These are phyloP conservation scores for Diglossa brunneiventris DNA, from an alignment of 2,113 vertebrate genomes.

Conservation along the genomic window DNA sequence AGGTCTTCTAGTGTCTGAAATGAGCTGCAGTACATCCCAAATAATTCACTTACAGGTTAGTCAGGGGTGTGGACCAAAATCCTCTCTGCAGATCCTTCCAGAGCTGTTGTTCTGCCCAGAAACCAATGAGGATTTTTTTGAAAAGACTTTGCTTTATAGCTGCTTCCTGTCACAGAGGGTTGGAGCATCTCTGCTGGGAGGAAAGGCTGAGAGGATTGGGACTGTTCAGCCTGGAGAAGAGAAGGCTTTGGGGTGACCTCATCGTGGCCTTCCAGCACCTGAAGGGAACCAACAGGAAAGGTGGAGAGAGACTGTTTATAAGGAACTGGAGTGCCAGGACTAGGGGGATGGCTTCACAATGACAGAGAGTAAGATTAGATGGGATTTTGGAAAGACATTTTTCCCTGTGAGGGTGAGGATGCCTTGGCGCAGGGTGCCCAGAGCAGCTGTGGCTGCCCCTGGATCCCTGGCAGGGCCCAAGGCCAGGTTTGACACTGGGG, in stretches of 20 bases:
- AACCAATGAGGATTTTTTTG: not conserved
- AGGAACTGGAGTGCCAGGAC: not conserved
- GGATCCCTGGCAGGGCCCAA: not conserved
- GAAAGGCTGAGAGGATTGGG: not conserved
- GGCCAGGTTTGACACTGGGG: not conserved
- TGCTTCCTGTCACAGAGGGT: not conserved
- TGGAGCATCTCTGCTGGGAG: not conserved
- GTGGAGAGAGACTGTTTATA: not conserved
- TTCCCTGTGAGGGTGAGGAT: rapidly evolving
- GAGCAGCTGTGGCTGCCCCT: not conserved
- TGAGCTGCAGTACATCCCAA: not conserved
- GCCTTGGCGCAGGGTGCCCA: not conserved
- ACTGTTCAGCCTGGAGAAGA: not conserved
- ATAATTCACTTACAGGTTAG: not conserved
- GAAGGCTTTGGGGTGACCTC: not conserved
- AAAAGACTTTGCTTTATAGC: not conserved
- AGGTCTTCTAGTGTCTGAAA: not conserved
- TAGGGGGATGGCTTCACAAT: not conserved
- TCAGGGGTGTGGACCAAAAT: not conserved
- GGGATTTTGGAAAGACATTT: no score
- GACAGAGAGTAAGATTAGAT: not conserved
- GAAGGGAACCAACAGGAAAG: not conserved
- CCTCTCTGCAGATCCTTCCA: not conserved
- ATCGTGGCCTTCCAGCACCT: rapidly evolving
- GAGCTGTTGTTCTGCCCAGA: not conserved